A percentile compares a stretch with the other conserved stretches of the same genome.
Conservation (phyloP, 2,797 vertebrate species). For the Crossoptilon crossoptilon region DNA sequence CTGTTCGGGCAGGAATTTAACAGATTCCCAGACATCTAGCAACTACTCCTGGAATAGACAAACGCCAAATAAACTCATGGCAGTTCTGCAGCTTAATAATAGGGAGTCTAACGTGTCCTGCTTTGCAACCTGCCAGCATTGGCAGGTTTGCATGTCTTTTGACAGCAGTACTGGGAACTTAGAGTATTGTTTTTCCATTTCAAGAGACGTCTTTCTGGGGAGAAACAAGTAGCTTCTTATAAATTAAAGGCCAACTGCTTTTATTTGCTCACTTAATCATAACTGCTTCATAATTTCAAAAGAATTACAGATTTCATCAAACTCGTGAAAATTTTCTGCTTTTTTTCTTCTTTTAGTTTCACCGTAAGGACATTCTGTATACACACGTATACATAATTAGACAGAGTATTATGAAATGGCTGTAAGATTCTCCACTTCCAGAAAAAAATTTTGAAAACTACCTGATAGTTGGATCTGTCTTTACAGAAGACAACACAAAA, state of each 20-base stretch:
- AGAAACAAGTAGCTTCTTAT: neutral
- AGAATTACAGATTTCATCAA: neutral
- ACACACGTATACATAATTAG: neutral
- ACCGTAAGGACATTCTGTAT: neutral
- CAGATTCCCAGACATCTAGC: slow-evolving; percentile 65
- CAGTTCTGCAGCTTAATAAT: slow-evolving; percentile 5
- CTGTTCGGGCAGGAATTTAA: slow-evolving; percentile 51
- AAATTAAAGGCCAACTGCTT: neutral
- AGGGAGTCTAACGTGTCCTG: neutral
- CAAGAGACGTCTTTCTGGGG: neutral
- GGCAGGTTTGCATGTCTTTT: neutral
- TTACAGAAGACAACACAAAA: neutral
- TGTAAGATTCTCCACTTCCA: neutral
- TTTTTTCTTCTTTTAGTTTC: neutral
- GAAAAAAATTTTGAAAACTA: neutral
- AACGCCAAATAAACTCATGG: slow-evolving; percentile 10
- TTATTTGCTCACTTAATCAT: neutral
- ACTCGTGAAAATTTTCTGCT: neutral
- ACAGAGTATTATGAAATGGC: neutral
- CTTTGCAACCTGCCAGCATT: neutral
- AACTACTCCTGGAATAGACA: slow-evolving; percentile 26
- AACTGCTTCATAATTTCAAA: neutral
- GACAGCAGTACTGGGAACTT: neutral
- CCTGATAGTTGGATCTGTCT: neutral
- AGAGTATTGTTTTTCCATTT: slow-evolving; percentile 18